These are phyloP conservation scores for Limnephilus marmoratus DNA, from an alignment of 2,888 invertebrate species.

Conservation along the genomic window DNA sequence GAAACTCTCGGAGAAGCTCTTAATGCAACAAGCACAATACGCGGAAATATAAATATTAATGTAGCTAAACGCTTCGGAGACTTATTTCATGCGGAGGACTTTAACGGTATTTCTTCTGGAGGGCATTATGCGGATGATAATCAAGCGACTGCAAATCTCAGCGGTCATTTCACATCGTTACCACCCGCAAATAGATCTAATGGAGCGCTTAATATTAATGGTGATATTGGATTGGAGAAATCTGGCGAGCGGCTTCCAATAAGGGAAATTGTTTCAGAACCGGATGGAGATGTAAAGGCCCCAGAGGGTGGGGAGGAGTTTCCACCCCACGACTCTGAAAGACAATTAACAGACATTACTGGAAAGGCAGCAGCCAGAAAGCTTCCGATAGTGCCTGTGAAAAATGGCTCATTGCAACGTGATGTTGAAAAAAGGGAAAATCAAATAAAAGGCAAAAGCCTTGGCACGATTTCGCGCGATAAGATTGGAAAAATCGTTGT, in stretches of 20 bases:
- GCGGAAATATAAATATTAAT: neutral
- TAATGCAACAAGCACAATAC: slow-evolving; percentile 23
- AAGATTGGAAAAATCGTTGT: slow-evolving; percentile 42
- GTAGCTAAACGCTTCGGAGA: slow-evolving; percentile 7
- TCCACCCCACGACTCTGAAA: slow-evolving; percentile 52
- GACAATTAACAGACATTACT: slow-evolving; percentile 65
- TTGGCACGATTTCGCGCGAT: slow-evolving; percentile 23
- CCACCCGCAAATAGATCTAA: slow-evolving; percentile 44
- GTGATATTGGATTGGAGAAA: slow-evolving; percentile 48
- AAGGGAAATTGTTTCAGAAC: slow-evolving; percentile 58
- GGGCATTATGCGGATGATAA: neutral
- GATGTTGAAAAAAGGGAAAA: slow-evolving; percentile 50
- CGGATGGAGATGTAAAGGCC: slow-evolving; percentile 33
- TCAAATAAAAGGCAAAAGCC: slow-evolving; percentile 27
- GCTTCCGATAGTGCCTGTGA: slow-evolving; percentile 57
- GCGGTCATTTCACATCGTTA: slow-evolving; percentile 42
- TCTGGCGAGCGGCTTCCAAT: slow-evolving; percentile 56
- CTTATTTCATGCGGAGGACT: neutral
- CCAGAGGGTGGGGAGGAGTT: neutral
- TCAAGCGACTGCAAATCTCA: slow-evolving; percentile 29
- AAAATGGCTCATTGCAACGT: slow-evolving; percentile 63
- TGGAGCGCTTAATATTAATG: slow-evolving; percentile 46
- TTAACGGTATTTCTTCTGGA: neutral
- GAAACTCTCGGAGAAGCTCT: slow-evolving; percentile 26
- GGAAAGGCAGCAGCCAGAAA: slow-evolving; percentile 57